Evolutionary conservation across 2,888 invertebrate genomes (phyloP).

Genomic region (Diarsia mendica): DNA sequence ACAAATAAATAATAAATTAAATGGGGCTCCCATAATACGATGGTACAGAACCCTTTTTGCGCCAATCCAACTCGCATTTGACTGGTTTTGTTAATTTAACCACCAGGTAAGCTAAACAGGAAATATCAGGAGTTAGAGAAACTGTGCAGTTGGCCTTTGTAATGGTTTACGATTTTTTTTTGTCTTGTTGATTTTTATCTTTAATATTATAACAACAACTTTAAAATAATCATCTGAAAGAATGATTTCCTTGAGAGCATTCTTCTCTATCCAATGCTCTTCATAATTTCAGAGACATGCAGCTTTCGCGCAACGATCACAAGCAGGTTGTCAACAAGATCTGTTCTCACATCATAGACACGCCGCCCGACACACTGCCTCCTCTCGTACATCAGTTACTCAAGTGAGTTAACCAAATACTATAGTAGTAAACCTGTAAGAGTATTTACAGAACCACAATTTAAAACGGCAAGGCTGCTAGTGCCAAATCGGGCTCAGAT

Average conservation of each 20-base stretch:
- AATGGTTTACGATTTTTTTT: too few species aligned
- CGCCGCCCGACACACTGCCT: slow-evolving; percentile 91
- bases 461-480: too few species aligned
- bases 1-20: too few species aligned
- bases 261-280: background rate
- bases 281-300: slow-evolving; percentile 88
- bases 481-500: too few species aligned
- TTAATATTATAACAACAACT: background rate
- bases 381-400: slow-evolving; percentile 92
- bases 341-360: slow-evolving; percentile 89
- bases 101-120: background rate
- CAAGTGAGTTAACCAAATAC: slow-evolving; percentile 76
- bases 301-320: slow-evolving; percentile 90
- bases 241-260: background rate
- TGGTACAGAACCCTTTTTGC: too few species aligned
- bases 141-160: too few species aligned
- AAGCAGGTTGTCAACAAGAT: slow-evolving; percentile 91
- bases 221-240: background rate
- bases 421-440: too few species aligned
- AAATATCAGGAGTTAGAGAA: background rate
- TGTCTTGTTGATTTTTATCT: too few species aligned
- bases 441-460: too few species aligned
- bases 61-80: too few species aligned
- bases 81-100: background rate
- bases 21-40: too few species aligned